Base-by-base conservation (phyloP, 2,113 vertebrate genomes). In the Dryoscopus gambensis region DNA sequence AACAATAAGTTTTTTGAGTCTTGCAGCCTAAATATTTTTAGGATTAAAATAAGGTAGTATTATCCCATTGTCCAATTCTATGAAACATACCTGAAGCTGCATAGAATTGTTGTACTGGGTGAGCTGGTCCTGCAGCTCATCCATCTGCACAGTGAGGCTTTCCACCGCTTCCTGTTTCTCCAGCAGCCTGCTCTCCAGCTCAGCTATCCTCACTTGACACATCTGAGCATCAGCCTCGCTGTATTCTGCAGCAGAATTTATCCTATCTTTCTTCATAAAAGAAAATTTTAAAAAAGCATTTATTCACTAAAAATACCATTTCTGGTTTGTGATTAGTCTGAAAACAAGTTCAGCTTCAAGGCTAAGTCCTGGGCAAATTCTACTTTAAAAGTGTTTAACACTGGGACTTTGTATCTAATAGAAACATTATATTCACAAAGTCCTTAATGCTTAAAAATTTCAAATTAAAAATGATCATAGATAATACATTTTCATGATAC, bases 181-280 rank as follows among this genome's bases (percentile, higher is more conserved):
- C 59, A 68, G 15, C 50, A 97, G 83, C 15, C 56, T 89, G 21
- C 40, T 73, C 76, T 97, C 91, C n/a, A 97, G 71, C 55, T 96
- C 86, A 53, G 57, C 46, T 76, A 75, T 80, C 90, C 73, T 87
- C 0, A 0, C 69, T 77, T 74, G 91, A 44, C 50, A 87, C 40
- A 69, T 30, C 30, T 93, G 47, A 16, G 63, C 84, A 74, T 96
- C 92, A 69, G 65, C 55, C 49, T 92, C 91, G 2, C 49, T 50
- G 50, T 30, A 40, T 35, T 95, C 89, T 73, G 69, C 52, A 47
- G 62, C 25, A 76, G 86, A 52, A 78, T 14, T 44, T 30, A 76
- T 10, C 2, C 5, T 24, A 22, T 15, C 37, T 31, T 84, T 11
- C 96, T 97, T 93, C 52, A 87, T 10, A 27, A 89, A 79, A 60